Conservation (phyloP, 2,888 invertebrate genomes). For the Eilema sororculum region DNA sequence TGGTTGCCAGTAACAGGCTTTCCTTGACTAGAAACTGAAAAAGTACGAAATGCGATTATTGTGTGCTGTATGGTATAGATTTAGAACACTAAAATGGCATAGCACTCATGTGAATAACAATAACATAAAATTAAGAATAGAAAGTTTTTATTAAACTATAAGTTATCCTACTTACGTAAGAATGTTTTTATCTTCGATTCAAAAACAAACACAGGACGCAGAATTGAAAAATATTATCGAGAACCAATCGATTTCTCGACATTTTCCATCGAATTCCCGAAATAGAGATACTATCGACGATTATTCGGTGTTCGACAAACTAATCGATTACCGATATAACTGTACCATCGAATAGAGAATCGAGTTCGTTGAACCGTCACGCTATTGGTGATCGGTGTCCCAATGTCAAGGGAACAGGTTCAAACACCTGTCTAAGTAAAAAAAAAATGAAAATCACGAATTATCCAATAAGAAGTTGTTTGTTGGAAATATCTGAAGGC, state of each 20-base stretch:
- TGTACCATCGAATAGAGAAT: constrained; percentile 59
- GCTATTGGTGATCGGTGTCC: constrained; percentile 59
- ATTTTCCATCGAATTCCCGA: constrained; percentile 43
- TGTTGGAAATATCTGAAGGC: constrained; percentile 67
- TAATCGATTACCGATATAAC: constrained; percentile 67
- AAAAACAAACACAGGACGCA: constrained; percentile 21
- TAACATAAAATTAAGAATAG: too few species aligned
- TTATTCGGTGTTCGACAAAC: constrained; percentile 49
- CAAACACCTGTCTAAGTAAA: constrained; percentile 77
- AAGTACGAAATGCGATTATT: too few species aligned
- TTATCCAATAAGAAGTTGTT: constrained; percentile 79
- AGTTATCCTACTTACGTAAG: too few species aligned
- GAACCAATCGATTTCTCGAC: constrained; percentile 39
- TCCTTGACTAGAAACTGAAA: too few species aligned
- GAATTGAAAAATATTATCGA: constrained; percentile 21
- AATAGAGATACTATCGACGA: constrained; percentile 48
- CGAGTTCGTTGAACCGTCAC: constrained; percentile 66
- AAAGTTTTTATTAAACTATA: too few species aligned
- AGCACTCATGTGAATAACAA: too few species aligned
- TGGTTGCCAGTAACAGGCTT: too few species aligned
- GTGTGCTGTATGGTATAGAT: too few species aligned
- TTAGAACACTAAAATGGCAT: too few species aligned
- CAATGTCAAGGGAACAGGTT: constrained; percentile 83
- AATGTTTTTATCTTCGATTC: not conserved
- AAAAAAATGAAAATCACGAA: constrained; percentile 82